Percentiles rank a stretch among this genome's conserved stretches.
Evolutionary conservation across 2,888 invertebrate species (phyloP).

Genomic region (Drosophila aldrichi): DNA sequence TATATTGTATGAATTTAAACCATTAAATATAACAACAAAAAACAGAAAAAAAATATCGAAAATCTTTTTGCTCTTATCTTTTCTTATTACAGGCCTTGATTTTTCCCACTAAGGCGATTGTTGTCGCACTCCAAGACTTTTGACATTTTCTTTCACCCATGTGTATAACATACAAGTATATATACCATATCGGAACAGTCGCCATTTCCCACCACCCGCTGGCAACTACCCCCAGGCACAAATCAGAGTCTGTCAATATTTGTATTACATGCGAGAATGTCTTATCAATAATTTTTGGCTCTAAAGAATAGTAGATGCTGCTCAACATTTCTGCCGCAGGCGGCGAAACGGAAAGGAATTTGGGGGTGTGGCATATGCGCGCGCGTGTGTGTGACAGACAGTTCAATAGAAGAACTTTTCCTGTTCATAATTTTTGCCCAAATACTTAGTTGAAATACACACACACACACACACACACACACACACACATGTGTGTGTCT

Average conservation of each 20-base stretch:
- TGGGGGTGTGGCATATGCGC: conserved; percentile 41
- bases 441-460: conserved; percentile 7
- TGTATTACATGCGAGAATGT: conserved; percentile 71
- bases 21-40: conserved; percentile 61
- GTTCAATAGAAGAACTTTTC: conserved; percentile 52
- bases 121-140: conserved; percentile 54
- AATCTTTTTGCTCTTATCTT: conserved; percentile 60
- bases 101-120: conserved; percentile 65
- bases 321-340: conserved; percentile 34
- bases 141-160: conserved; percentile 63
- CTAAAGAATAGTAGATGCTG: conserved; percentile 56
- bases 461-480: not conserved
- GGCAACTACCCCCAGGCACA: conserved; percentile 15
- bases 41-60: conserved; percentile 24
- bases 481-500: not conserved
- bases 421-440: conserved; percentile 49
- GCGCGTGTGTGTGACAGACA: conserved; percentile 69
- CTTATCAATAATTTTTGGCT: conserved; percentile 75
- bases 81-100: conserved; percentile 54
- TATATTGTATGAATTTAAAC: conserved; percentile 68
- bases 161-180: not conserved
- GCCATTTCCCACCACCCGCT: conserved; percentile 26
- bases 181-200: conserved; percentile 10
- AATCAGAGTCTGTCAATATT: conserved; percentile 77
- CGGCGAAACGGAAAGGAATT: conserved; percentile 27